Base-by-base conservation (phyloP, 2,113 vertebrate genomes). In the Bos taurus region DNA sequence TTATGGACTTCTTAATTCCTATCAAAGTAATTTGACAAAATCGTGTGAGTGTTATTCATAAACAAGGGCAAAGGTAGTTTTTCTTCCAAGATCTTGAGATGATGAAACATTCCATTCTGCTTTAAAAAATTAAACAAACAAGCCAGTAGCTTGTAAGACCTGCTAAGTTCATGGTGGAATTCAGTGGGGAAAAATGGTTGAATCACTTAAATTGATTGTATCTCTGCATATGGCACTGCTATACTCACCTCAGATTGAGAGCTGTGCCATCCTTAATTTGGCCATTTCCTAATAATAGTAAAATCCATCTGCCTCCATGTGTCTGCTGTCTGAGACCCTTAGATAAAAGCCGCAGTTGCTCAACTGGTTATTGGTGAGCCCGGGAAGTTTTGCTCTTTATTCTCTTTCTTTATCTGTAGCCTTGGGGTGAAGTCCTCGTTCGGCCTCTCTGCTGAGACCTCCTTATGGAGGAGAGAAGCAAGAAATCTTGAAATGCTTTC, bases 61-160 rank as follows among this genome's bases (percentile, higher is more conserved):
- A 23, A 80, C n/a, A 30, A 89, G 25, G 10, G 3, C 52, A 78
- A 62, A 1, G 8, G 13, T 54, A 30, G 2, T 8, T 25, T 91
- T 83, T 77, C 57, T 90, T 71, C n/a, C 13, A 48, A 77, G 57
- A 62, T 89, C 23, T 91, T 92, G 60, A 90, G 28, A 36, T 94
- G 54, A 77, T 48, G n/a, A 15, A 33, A 54, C 64, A 14, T 57
- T 77, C 28, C 14, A 74, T 71, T 50, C 62, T 71, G 28, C 50
- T 81, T 50, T n/a, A n/a, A 52, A 82, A 52, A 7, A 23, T 14
- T n/a, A n/a, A 40, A 33, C 26, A 33, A 14, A 56, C 8, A 67
- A 80, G 16, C 16, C 56, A n/a, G 9, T 82, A 6, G 8, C 74
- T 88, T 46, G 5, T 77, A 25, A 43, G n/a, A 14, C 11, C 15